Evolutionary conservation across 64 coral and sea anemone species (phyloP).

Genomic region (Pocillopora verrucosa): DNA sequence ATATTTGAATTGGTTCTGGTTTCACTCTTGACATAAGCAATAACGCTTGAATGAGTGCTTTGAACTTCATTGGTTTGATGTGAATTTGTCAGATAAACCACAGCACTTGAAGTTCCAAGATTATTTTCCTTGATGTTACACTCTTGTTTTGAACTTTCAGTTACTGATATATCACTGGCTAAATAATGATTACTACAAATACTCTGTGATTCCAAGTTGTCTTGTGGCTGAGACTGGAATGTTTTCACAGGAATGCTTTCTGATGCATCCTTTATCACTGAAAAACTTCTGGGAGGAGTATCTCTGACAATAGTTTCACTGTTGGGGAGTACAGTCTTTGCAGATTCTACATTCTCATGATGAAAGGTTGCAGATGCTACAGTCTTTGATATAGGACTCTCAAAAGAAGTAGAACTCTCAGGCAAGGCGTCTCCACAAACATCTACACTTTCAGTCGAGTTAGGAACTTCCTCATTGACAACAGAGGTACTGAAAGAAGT

Average conservation of each 20-base stretch:
- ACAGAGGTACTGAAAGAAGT: background rate
- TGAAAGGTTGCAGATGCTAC: too few species aligned
- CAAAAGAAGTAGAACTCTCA: background rate
- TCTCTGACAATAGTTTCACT: background rate
- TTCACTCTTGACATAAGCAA: conserved; percentile 32
- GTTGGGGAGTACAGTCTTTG: background rate
- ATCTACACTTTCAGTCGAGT: background rate
- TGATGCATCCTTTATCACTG: background rate
- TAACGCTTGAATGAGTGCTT: background rate
- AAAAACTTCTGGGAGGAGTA: background rate
- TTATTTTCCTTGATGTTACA: background rate
- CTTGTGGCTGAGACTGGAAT: background rate
- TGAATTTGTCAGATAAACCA: background rate
- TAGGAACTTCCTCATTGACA: background rate
- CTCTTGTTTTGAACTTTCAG: background rate
- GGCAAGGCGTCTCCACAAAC: background rate
- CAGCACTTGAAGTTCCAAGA: background rate
- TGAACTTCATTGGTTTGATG: background rate
- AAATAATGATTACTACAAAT: background rate
- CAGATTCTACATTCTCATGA: background rate
- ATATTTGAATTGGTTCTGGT: conserved; percentile 7
- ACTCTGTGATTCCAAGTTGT: background rate
- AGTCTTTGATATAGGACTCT: background rate
- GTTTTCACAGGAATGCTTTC: background rate
- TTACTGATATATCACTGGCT: background rate